Evolutionary conservation across 2,797 vertebrate genomes (phyloP).

Genomic region (Lemur catta): DNA sequence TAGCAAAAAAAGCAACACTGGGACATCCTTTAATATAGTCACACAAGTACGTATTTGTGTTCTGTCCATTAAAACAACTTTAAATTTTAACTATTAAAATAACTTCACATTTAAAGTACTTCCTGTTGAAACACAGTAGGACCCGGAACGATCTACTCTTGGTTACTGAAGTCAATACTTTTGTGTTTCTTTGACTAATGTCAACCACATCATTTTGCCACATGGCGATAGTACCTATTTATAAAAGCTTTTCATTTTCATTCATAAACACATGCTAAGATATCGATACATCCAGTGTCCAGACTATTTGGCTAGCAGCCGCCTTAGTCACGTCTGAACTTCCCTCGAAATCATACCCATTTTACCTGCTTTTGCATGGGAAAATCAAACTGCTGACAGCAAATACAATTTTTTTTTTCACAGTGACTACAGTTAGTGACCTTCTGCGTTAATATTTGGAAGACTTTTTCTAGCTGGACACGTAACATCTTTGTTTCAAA

Average conservation of each 20-base stretch:
- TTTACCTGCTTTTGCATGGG: background rate
- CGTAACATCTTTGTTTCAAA: background rate
- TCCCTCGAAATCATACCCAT: background rate
- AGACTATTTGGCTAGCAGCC: background rate
- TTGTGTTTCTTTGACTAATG: background rate
- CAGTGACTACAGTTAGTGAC: background rate
- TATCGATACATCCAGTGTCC: background rate
- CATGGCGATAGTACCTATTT: background rate
- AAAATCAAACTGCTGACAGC: background rate
- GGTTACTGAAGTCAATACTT: background rate
- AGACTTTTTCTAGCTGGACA: background rate
- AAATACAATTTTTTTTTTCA: background rate
- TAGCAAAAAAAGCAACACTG: background rate
- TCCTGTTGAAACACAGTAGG: background rate
- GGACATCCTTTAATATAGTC: background rate
- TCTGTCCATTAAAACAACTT: background rate
- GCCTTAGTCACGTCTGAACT: background rate
- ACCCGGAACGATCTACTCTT: background rate
- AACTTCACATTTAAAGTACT: background rate
- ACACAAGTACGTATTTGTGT: background rate
- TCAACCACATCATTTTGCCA: background rate
- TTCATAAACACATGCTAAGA: background rate
- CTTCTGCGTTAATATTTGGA: background rate
- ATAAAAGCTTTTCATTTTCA: conserved; percentile 13
- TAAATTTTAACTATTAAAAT: background rate